Base-by-base conservation (phyloP, 1,140 invertebrate species). In the Bombyx mandarina region DNA sequence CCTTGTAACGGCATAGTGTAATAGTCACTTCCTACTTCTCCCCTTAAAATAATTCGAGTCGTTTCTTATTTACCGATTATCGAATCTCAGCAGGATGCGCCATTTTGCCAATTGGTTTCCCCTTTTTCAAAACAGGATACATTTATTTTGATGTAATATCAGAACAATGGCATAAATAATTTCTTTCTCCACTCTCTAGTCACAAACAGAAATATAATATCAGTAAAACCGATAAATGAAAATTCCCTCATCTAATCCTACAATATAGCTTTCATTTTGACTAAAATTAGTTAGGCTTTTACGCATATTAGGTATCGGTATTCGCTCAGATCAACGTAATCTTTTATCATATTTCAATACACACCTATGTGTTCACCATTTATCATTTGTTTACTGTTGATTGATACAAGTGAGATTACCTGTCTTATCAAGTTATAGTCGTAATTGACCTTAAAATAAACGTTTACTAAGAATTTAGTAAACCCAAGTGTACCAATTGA, bases 41-140 rank as follows among this genome's bases (percentile, higher is more conserved):
- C 26, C 26, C 26, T 35, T 3, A 35, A 35, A 35, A 35, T 35
- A 35, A 35, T 35, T 35, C 26, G 26, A 35, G 26, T 35, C 26
- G 26, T 26, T 48, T 56, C 46, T 49, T 42, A 35, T 43, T 35
- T 35, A 35, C 26, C 59, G 53, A 61, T 73, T 58, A 52, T 65
- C 62, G 61, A 70, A 74, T 68, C 65, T 67, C 59, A 51, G 51
- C 71, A 75, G 79, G 73, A 78, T 71, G 73, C 77, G 65, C 66
- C 67, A 66, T 75, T 75, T 75, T 78, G 74, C 66, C 75, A 77
- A 77, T 73, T 77, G 67, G 69, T 77, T 73, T 48, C 66, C 75
- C 71, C 73, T 73, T 71, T 76, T 76, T 75, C 73, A 65, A 65
- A 58, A 71, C 74, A 75, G 77, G 75, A 82, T 70, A 74, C 65